Base-by-base conservation (phyloP, 1,140 invertebrate species). In the Elymnias hypermnestra region DNA sequence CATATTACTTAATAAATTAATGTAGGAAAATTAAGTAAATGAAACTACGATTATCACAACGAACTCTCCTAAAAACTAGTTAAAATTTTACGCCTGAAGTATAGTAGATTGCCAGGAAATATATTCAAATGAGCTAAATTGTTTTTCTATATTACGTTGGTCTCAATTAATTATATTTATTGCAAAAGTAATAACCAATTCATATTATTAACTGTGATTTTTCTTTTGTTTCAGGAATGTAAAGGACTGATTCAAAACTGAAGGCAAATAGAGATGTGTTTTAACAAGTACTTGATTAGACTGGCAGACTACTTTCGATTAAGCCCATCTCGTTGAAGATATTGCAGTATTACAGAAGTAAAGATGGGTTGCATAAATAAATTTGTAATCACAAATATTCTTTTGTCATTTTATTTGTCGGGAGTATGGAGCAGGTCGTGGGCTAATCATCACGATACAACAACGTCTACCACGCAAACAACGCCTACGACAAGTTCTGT, bases 391-490 rank as follows among this genome's bases (percentile, higher is more conserved):
- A 76, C 72, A 26, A 83, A 82, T 54, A 60, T 85, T n/a, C 53
- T 85, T 40, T 39, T 85, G 36, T 78, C 69, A 40, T 50, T 69
- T 29, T 70, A 68, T 31, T 46, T 77, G 40, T 63, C 69, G 9
- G 53, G 62, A 21, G 74, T 62, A 1, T 72, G 60, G 38, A 63
- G 68, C 14, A 52, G 84, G 45, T 87, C 86, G n/a, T 87, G 86
- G 84, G 86, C 86, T 2, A 87, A 86, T 41, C 86, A 86, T 47
- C 86, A 87, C 44, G 84, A 86, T 50, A 86, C 83, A 0, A 87
- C 86, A 0, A 86, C 84, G 1, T 85, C 86, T 1, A 86, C 84
- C 2, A 83, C 82, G 4, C 72, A 79, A 28, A 85, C 88, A 1
- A 88, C 88, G 8, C 87, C 88, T 6, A 86, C 87, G 2, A 86